Conservation (phyloP, 2,888 invertebrate genomes). For the Clitarchus hookeri region DNA sequence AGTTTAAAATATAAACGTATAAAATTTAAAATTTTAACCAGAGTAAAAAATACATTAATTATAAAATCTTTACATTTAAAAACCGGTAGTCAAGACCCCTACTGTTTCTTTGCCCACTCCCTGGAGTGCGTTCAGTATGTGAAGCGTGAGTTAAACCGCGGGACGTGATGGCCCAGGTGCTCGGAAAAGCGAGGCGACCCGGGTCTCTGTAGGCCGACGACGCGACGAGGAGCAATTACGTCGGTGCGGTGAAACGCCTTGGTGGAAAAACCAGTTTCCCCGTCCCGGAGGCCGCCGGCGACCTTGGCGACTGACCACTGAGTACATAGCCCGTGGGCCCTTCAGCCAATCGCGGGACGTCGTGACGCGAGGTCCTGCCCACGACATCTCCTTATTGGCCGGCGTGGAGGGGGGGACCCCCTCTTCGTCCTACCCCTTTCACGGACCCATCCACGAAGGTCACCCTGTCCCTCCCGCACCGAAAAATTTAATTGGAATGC, state of each 20-base stretch:
- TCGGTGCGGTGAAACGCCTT: background rate
- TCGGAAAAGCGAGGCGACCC: no score
- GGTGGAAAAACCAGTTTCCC: background rate
- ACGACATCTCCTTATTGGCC: constrained; percentile 30
- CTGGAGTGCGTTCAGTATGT: no score
- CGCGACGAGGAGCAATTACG: background rate
- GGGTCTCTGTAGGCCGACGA: background rate
- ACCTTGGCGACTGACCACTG: constrained; percentile 38
- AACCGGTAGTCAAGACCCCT: no score
- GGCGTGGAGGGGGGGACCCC: background rate
- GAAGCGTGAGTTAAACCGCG: no score
- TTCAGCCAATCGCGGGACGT: constrained; percentile 31
- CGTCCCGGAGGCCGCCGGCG: background rate
- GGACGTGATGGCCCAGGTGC: no score
- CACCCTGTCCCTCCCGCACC: background rate
- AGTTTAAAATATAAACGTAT: no score
- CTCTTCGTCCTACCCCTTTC: background rate
- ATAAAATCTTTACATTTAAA: no score
- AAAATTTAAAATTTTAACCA: no score
- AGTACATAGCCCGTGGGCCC: constrained; percentile 36
- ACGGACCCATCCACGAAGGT: background rate
- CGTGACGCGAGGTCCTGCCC: constrained; percentile 28
- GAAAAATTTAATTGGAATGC: background rate
- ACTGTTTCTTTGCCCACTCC: no score
- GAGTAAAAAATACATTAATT: no score